Evolutionary conservation across 2,797 vertebrate species (phyloP).

Genomic region (Erethizon dorsatum): DNA sequence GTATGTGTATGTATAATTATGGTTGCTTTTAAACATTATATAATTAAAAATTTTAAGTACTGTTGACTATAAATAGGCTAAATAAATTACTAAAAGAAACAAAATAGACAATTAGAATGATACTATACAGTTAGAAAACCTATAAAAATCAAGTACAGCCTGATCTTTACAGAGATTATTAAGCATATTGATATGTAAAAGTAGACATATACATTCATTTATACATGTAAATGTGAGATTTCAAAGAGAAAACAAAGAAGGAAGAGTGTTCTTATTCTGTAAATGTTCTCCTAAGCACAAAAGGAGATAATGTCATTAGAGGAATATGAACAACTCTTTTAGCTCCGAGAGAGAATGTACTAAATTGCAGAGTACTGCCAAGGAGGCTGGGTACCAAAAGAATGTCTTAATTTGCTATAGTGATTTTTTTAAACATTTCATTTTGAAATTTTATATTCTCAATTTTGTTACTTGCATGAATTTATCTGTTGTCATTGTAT

Average conservation of each 20-base stretch:
- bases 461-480: neutral
- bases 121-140: neutral
- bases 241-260: neutral
- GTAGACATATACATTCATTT: neutral
- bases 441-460: neutral
- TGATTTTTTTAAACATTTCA: neutral
- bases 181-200: neutral
- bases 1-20: neutral
- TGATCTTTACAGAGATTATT: neutral
- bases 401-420: neutral
- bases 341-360: neutral
- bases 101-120: conserved; percentile 17
- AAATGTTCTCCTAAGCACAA: neutral
- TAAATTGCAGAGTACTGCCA: neutral
- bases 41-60: neutral
- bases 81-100: conserved; percentile 14
- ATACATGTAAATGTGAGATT: neutral
- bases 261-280: neutral
- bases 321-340: neutral
- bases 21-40: neutral
- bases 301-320: neutral
- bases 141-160: neutral
- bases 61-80: conserved; percentile 1
- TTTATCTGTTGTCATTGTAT: neutral
- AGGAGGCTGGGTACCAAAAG: neutral